phyloP scores from a whole-genome alignment of 2,888 invertebrate species.

The Drosophila affinis region DNA sequence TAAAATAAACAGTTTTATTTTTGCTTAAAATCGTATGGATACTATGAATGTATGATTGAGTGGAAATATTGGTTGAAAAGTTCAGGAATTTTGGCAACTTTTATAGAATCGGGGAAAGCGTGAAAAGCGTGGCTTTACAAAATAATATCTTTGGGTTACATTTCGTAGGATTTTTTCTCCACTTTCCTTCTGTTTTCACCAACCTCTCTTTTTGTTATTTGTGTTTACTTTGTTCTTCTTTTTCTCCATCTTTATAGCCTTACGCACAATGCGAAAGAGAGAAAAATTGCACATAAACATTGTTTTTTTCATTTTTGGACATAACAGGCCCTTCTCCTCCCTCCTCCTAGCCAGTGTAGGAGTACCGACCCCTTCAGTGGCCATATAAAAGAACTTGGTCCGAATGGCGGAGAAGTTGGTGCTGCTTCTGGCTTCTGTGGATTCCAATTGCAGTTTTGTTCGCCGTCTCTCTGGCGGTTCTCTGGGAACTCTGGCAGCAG shows the following conservation, averaged over 20 bases:
- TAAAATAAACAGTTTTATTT: neutral
- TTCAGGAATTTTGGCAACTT: neutral
- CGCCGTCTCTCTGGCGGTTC: neutral
- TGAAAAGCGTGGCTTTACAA: neutral
- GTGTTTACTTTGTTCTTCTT: constrained; percentile 13
- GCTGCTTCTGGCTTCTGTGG: constrained; percentile 8
- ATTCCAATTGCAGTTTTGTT: constrained; percentile 36
- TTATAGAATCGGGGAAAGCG: neutral
- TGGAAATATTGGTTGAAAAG: no score
- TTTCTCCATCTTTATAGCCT: constrained; percentile 45
- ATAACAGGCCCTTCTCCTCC: neutral
- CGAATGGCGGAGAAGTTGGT: constrained; percentile 11
- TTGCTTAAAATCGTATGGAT: neutral
- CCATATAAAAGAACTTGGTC: constrained; percentile 26
- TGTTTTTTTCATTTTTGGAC: constrained; percentile 67
- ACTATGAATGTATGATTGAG: neutral
- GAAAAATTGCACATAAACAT: constrained; percentile 57
- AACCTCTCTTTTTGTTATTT: neutral
- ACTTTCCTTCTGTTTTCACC: neutral
- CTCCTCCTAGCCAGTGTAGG: constrained; percentile 39
- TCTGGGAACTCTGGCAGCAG: constrained; percentile 6
- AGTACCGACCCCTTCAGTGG: constrained; percentile 12
- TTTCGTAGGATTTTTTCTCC: no score
- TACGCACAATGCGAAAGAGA: constrained; percentile 55
- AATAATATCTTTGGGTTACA: neutral